These are phyloP conservation scores for Pseudotriccus pelzelni DNA, from an alignment of 2,797 vertebrate genomes.

Conservation along the genomic window DNA sequence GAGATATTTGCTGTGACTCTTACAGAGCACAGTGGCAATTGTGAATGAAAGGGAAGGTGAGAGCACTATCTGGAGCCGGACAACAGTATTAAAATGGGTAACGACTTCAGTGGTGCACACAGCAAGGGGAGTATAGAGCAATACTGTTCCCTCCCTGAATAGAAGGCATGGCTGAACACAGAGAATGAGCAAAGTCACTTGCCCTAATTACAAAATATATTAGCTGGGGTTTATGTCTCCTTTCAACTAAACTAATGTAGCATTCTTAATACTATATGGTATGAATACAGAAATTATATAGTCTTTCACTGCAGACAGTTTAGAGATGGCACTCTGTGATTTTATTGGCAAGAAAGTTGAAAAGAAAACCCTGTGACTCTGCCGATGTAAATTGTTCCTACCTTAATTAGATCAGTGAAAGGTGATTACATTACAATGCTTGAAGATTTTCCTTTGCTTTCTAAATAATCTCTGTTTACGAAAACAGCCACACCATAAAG, in stretches of 20 bases:
- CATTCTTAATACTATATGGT: neutral
- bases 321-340: neutral
- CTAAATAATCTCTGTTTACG: neutral
- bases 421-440: neutral
- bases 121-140: neutral
- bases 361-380: neutral
- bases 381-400: neutral
- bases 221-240: neutral
- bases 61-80: neutral
- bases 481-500: neutral
- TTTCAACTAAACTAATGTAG: conserved; percentile 5
- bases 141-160: neutral
- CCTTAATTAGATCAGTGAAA: neutral
- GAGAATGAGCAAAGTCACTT: conserved; percentile 3
- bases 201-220: neutral
- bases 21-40: neutral
- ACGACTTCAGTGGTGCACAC: neutral
- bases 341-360: neutral
- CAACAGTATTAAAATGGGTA: neutral
- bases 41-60: neutral
- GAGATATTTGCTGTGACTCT: neutral
- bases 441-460: neutral
- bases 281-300: neutral
- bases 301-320: neutral
- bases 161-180: conserved; percentile 13